Base-by-base conservation (phyloP, 2,113 vertebrate species). In the Apteryx mantelli region DNA sequence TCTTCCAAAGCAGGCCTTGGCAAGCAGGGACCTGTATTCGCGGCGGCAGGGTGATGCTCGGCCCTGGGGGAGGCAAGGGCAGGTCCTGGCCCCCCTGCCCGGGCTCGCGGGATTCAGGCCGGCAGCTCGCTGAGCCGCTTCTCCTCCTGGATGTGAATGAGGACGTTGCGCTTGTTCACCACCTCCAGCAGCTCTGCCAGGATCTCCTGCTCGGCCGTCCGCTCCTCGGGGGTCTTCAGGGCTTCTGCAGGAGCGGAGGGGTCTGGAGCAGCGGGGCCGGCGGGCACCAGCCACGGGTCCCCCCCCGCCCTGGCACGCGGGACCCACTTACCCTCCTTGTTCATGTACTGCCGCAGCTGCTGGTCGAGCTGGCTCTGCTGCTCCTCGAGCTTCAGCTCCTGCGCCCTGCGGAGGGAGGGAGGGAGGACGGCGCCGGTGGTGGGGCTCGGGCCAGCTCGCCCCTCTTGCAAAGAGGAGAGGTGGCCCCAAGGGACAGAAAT, bases 341-440 rank as follows among this genome's bases (percentile, higher is more conserved):
- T 98, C 95, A 99, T 96, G 97, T 98, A 99, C 56, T 96, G 96
- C 34, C 99, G 98, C 40, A 99, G 98, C 95, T 99, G 98, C 97
- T 99, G 88, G 78, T 99, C 99, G n/a, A 99, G 96, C 75, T 98
- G 98, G 93, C 98, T 97, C 97, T 99, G 99, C 94, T 99, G 98
- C 96, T 99, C 99, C 65, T 99, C 99, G 15, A 99, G 98, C 52
- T 99, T 98, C 97, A 99, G 98, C 91, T 99, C 99, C 63, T 99
- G 98, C 40, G 98, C 99, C 63, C 99, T 99, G 95, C 4, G 24
- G 90, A 65, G 60, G 82, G 42, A 22, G 60, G 82, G 42, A 22
- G 68, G 46, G 17, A 14, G 60, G 36, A 38, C 36, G 36, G 13
- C 11, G 63, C 19, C 16, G 25, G n/a, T 42, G 42, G 22, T 50